Conservation (phyloP, 92 coral and sea anemone genomes). For the Umimayanthus chanpuru region DNA sequence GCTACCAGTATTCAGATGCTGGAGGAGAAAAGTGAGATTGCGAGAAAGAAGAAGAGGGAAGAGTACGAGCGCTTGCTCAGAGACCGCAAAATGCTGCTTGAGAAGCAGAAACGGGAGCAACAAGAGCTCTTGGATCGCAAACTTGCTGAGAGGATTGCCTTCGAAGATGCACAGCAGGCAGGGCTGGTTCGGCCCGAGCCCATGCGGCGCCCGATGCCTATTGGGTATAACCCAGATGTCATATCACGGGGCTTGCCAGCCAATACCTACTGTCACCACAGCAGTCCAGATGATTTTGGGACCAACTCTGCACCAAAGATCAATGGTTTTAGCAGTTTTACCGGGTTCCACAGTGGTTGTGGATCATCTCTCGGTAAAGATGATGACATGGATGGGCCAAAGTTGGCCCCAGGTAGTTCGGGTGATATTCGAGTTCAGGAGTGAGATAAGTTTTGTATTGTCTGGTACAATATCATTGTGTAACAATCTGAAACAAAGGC, state of each 20-base stretch:
- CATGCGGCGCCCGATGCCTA: slow-evolving; percentile 61
- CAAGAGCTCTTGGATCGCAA: slow-evolving; percentile 81
- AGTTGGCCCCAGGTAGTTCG: slow-evolving; percentile 45
- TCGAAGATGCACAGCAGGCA: slow-evolving; percentile 82
- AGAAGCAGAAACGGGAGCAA: slow-evolving; percentile 74
- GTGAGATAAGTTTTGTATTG: slow-evolving; percentile 27
- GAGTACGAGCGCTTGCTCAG: slow-evolving; percentile 73
- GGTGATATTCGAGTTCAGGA: slow-evolving; percentile 37
- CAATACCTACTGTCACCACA: slow-evolving; percentile 59
- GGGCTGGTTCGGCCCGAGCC: slow-evolving; percentile 72
- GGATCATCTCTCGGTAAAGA: slow-evolving; percentile 61
- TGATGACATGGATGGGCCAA: slow-evolving; percentile 74
- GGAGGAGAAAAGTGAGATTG: slow-evolving; percentile 60
- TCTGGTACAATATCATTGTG: slow-evolving; percentile 43
- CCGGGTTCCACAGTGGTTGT: slow-evolving; percentile 65
- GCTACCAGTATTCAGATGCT: slow-evolving; percentile 69
- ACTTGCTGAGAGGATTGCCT: slow-evolving; percentile 84
- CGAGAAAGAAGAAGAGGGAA: slow-evolving; percentile 48
- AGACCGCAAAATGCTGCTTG: slow-evolving; percentile 77
- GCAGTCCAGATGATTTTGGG: slow-evolving; percentile 34
- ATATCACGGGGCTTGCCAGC: slow-evolving; percentile 75
- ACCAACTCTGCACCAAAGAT: slow-evolving; percentile 1
- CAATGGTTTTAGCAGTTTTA: slow-evolving; percentile 64
- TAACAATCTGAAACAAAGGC: slow-evolving; percentile 4
- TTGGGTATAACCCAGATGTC: slow-evolving; percentile 70